phyloP scores from a whole-genome alignment of 2,888 invertebrate genomes.

The Drosophila emarginata region DNA sequence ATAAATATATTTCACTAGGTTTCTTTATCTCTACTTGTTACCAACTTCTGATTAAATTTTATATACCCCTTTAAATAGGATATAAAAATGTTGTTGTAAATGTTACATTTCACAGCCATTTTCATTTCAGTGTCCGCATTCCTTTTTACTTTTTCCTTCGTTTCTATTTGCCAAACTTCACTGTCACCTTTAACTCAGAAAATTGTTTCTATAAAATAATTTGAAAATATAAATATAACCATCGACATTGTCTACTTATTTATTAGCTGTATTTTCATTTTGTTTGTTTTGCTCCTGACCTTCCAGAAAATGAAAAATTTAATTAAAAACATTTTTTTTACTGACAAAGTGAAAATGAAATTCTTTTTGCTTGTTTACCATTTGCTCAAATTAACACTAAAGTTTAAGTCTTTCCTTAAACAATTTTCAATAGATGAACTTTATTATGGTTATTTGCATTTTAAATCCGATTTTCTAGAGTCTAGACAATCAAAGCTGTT shows the following conservation, averaged over 20 bases:
- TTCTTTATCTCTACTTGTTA: no score
- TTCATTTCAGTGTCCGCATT: slow-evolving; percentile 2
- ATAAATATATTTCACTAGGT: no score
- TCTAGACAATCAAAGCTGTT: neutral
- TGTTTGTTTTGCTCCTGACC: slow-evolving; percentile 11
- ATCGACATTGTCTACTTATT: neutral
- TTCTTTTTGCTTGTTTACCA: slow-evolving; percentile 10
- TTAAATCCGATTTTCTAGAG: neutral
- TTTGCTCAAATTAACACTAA: slow-evolving; percentile 11
- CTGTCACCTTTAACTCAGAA: slow-evolving; percentile 1
- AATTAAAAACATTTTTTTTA: slow-evolving; percentile 30
- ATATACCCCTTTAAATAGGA: neutral
- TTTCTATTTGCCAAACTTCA: neutral
- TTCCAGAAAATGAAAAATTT: slow-evolving; percentile 19
- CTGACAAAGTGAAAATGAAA: slow-evolving; percentile 29
- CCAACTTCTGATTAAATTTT: slow-evolving; percentile 17
- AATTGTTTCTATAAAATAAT: slow-evolving; percentile 2
- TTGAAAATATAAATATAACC: neutral
- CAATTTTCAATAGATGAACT: neutral
- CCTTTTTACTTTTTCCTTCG: slow-evolving; percentile 1
- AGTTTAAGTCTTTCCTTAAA: neutral
- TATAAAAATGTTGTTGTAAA: neutral
- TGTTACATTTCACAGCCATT: neutral
- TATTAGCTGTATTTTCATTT: neutral
- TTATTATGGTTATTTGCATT: neutral